phyloP scores from a whole-genome alignment of 2,797 vertebrate species.

The Hyperoplus lanceolatus region DNA sequence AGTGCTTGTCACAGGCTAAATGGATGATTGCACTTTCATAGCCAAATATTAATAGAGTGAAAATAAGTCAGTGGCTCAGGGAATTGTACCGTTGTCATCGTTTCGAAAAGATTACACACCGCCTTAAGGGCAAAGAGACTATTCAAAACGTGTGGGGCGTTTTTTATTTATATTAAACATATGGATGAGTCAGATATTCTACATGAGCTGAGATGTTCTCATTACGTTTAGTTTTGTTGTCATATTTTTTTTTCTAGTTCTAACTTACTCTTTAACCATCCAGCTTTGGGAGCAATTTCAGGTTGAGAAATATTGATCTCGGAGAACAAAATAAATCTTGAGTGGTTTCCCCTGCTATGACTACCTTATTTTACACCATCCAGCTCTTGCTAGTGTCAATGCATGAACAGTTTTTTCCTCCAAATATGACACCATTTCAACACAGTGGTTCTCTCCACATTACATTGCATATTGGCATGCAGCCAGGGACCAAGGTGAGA shows the following conservation, averaged over 20 bases:
- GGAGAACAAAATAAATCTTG: conserved; percentile 58
- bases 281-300: conserved; percentile 24
- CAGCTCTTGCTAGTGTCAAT: conserved; percentile 12
- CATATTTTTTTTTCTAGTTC: conserved; percentile 23
- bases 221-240: conserved; percentile 1
- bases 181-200: conserved; percentile 41
- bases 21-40: conserved; percentile 67
- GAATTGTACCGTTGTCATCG: conserved; percentile 59
- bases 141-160: conserved; percentile 27
- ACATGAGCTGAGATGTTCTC: conserved; percentile 13
- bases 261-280: conserved; percentile 19
- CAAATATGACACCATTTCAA: conserved; percentile 2
- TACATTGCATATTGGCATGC: neutral
- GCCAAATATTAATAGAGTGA: conserved; percentile 73
- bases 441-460: neutral
- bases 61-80: conserved; percentile 71
- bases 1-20: conserved; percentile 55
- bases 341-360: conserved; percentile 34
- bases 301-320: conserved; percentile 57
- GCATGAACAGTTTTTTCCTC: neutral
- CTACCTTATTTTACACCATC: conserved; percentile 30
- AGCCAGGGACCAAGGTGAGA: neutral
- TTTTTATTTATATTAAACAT: conserved; percentile 57
- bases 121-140: conserved; percentile 50
- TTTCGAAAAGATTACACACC: conserved; percentile 57